Base-by-base conservation (phyloP, 2,888 invertebrate species). In the Acronicta aceris region DNA sequence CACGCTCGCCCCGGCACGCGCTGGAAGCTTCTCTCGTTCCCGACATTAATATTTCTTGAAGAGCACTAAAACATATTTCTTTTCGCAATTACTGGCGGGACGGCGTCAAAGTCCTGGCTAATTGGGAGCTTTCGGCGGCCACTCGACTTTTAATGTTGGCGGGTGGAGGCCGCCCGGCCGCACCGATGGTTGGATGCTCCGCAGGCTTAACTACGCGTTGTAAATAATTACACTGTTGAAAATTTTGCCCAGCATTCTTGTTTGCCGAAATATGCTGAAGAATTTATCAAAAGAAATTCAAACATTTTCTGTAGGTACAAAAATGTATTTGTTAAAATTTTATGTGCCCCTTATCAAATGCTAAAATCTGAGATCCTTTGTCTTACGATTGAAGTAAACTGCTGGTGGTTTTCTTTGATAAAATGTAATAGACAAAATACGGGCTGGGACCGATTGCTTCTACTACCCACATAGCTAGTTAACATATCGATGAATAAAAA, bases 101-200 rank as follows among this genome's bases (percentile, higher is more conserved):
- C 79, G 81, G 87, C 87, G 84, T 89, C 89, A 89, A 91, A 92
- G 89, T 91, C 89, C 86, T 78, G 76, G 90, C 91, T 94, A 92
- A 93, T 94, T 94, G 90, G 91, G 85, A 88, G 91, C 90, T 92
- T 93, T 93, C 87, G 88, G 82, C 76, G 84, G 84, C 85, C 84
- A 88, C 91, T 92, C 82, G 85, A 91, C 85, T 91, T 90, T 89
- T 90, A 89, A 92, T 88, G 88, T 85, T 79, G 76, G 78, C 73
- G 74, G 62, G 66, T 72, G 79, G 74, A 76, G 78, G 74, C 74
- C 74, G 76, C 73, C 70, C 79, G 78, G 74, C 74, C 74, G 76
- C 73, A 70, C 79, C 75, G 80, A 75, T 76, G 78, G 68, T 65
- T 68, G 65, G 58, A 67, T 59, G 66, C 74, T 74, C 71, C 68